A percentile compares a stretch with the other conserved stretches of the same genome.
These are phyloP conservation scores for Tetraneura akinire DNA, from an alignment of 1,140 invertebrate genomes.

Conservation along the genomic window DNA sequence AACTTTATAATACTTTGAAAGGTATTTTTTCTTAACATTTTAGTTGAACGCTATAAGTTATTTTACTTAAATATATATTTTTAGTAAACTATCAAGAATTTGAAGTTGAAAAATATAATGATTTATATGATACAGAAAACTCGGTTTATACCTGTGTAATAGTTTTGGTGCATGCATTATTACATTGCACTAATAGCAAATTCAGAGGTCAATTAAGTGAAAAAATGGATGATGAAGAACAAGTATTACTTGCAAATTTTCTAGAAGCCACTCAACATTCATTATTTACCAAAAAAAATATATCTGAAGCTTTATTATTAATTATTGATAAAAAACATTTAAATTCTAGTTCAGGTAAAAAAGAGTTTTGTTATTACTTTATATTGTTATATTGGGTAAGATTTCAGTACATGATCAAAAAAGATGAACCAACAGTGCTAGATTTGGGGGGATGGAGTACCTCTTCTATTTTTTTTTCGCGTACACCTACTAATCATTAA, in stretches of 20 bases:
- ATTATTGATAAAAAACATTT: background rate
- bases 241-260: conserved; percentile 27
- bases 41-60: background rate
- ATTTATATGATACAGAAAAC: conserved; percentile 18
- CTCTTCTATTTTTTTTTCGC: too few relatives aligned
- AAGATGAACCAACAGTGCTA: too few relatives aligned
- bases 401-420: too few relatives aligned
- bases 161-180: conserved; percentile 33
- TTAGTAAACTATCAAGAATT: conserved; percentile 38
- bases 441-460: too few relatives aligned
- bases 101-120: background rate
- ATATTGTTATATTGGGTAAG: too few relatives aligned
- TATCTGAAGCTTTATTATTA: conserved; percentile 16
- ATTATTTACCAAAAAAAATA: conserved; percentile 40
- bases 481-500: too few relatives aligned
- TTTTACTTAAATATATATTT: background rate
- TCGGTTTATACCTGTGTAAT: conserved; percentile 15
- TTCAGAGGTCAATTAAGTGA: conserved; percentile 40
- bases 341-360: conserved; percentile 6
- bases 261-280: conserved; percentile 9
- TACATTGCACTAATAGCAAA: conserved; percentile 35
- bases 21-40: background rate
- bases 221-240: conserved; percentile 28
- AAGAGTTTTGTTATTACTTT: background rate
- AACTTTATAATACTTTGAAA: conserved; percentile 39